Base-by-base conservation (phyloP, 2,888 invertebrate species). In the Polymixis flavicincta region DNA sequence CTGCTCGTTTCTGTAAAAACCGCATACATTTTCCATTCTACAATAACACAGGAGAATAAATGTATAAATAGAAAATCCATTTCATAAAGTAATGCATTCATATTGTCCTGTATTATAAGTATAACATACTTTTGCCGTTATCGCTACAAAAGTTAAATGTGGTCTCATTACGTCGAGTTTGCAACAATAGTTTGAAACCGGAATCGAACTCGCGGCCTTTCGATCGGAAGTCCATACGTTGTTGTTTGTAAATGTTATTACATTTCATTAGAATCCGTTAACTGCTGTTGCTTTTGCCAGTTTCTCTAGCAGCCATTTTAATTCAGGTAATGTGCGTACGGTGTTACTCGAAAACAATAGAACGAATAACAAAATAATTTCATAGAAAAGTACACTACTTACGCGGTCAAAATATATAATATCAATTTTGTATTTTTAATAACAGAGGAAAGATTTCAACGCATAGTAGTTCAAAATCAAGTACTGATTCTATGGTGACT, bases 161-260 rank as follows among this genome's bases (percentile, higher is more conserved):
- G 66, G 13, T 61, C 61, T 66, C 63, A 63, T 76, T 76, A 67
- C 59, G 25, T 14, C 48, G 64, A 84, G 85, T 82, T 81, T 55
- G 17, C 52, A 70, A 85, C 72, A 72, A 76, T 76, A 72, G 71
- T 82, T 76, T 67, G 17, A n/a, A 85, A 82, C 70, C 65, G 85
- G 85, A 82, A 60, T 72, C 52, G 42, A 72, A 82, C 77, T 70
- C 69, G 17, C 8, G 63, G 60, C 82, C 55, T 82, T 67, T 70
- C 32, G 45, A 72, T 76, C 63, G 85, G 69, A 76, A 70, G n/a
- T 68, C 14, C 14, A 37, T 28, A 67, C 42, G 3, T 50, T 63
- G 54, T 81, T 71, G 85, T 84, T 85, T 52, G 63, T 70, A 82
- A 81, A 55, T 70, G 63, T 68, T 85, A 37, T 72, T 60, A 50